Conservation (phyloP, 2,113 vertebrate genomes). For the Stegostoma tigrinum region DNA sequence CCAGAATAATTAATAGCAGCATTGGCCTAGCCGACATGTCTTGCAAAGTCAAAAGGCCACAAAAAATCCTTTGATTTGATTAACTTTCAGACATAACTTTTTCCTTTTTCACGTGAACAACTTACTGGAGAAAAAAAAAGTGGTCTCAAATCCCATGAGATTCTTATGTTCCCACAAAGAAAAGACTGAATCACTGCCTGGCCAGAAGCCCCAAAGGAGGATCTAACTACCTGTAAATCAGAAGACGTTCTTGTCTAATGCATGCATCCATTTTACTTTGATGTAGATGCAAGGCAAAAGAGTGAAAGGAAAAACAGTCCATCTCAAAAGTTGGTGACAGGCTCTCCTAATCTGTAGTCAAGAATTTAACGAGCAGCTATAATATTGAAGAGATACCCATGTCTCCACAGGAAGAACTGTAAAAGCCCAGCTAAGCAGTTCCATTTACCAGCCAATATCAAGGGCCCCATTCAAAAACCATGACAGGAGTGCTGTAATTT, state of each 20-base stretch:
- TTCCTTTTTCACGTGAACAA: neutral
- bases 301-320: neutral
- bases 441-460: neutral
- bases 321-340: neutral
- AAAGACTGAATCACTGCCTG: neutral
- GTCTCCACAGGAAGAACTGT: neutral
- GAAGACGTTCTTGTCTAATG: neutral
- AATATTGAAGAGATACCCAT: neutral
- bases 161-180: neutral
- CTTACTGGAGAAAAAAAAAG: neutral
- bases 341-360: neutral
- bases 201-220: neutral
- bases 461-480: neutral
- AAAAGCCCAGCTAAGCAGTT: neutral
- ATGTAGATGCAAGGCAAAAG: neutral
- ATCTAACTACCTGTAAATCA: neutral
- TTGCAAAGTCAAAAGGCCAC: neutral
- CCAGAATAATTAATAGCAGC: conserved; percentile 4
- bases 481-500: neutral
- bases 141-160: neutral
- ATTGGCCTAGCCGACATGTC: neutral
- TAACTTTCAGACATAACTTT: neutral
- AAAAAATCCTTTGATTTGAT: neutral
- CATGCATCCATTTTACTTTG: neutral
- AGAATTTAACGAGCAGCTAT: neutral